Evolutionary conservation across 2,797 vertebrate species (phyloP), one percentile per base, ranked within the genome.

Genomic region (Micrastur ruficollis): DNA sequence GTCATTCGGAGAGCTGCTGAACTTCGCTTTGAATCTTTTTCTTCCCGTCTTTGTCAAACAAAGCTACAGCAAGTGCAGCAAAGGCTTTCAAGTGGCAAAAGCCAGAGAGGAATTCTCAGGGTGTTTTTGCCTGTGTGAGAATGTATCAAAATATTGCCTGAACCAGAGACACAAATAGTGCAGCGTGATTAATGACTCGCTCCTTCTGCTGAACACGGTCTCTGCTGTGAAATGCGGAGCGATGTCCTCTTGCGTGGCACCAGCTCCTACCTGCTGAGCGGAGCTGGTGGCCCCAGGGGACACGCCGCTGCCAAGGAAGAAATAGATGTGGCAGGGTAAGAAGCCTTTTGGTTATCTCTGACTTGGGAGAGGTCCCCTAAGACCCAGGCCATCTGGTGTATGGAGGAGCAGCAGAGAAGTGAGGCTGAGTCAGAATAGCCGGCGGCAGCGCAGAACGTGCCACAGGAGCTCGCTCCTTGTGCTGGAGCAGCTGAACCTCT

Each of bases 191-290:
- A 29, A 78, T 31, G 55, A 9, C 32, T 32, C 1, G 59, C 72
- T 82, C 72, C 0, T 56, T 40, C 65, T 73, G 66, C 53, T 34
- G 31, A 36, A 6, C 36, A 0, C 0, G 0, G 32, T 29, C 55
- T 34, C 50, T 1, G 9, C 29, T 2, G 17, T 9, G 58, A 44
- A 80, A 59, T 0, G 6, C 2, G 1, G 20, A 61, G 76, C 8
- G 2, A 26, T 1, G 23, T 34, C 66, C 18, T 31, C 63, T 52
- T 11, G 26, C 2, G 1, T 16, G 44, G 50, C 50, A 70, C 29
- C 46, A 19, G 18, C 20, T 59, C 14, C 49, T 15, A 6, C 29
- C 26, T 20, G 49, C 27, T 11, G 50, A 44, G 32, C 0, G 26
- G 58, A 34, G 63, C 62, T 22, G 36, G 6, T 20, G 47, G 19